phyloP scores from a whole-genome alignment of 2,113 vertebrate species.

The Typhlomys cinereus region DNA sequence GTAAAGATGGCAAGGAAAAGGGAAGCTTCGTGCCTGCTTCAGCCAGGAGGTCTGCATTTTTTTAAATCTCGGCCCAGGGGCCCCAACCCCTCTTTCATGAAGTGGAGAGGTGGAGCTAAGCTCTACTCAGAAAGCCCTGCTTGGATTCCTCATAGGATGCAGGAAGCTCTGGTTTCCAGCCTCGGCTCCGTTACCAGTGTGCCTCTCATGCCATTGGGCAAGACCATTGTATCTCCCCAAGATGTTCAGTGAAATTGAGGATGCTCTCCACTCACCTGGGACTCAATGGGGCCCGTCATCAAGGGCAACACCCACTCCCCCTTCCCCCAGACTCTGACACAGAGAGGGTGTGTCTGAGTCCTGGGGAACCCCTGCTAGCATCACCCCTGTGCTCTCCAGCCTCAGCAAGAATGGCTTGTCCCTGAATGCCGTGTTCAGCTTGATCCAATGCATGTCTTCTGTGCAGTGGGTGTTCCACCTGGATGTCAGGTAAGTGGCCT shows the following conservation, averaged over 20 bases:
- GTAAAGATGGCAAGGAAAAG: not conserved
- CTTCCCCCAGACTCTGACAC: not conserved
- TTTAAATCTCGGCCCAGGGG: not conserved
- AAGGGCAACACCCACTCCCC: not conserved
- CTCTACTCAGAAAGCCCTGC: not conserved
- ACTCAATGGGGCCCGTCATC: fast-evolving
- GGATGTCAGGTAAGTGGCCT: constrained; percentile 85
- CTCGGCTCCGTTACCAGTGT: not conserved
- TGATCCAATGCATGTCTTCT: constrained; percentile 82
- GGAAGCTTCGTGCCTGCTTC: not conserved
- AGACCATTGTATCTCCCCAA: not conserved
- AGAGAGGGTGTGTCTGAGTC: not conserved
- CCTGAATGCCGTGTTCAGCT: constrained; percentile 79
- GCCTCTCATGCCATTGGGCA: not conserved
- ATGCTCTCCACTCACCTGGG: not conserved
- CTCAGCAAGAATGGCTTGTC: constrained; percentile 86
- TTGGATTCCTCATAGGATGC: not conserved
- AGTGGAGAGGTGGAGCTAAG: not conserved
- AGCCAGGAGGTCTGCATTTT: not conserved
- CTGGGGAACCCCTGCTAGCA: fast-evolving
- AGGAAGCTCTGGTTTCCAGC: not conserved
- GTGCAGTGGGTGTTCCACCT: constrained; percentile 78
- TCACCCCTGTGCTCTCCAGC: constrained; percentile 76
- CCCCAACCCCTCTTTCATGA: not conserved
- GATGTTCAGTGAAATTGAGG: not conserved